These are phyloP conservation scores for Morus bassanus DNA, from an alignment of 2,797 vertebrate genomes.

Conservation along the genomic window DNA sequence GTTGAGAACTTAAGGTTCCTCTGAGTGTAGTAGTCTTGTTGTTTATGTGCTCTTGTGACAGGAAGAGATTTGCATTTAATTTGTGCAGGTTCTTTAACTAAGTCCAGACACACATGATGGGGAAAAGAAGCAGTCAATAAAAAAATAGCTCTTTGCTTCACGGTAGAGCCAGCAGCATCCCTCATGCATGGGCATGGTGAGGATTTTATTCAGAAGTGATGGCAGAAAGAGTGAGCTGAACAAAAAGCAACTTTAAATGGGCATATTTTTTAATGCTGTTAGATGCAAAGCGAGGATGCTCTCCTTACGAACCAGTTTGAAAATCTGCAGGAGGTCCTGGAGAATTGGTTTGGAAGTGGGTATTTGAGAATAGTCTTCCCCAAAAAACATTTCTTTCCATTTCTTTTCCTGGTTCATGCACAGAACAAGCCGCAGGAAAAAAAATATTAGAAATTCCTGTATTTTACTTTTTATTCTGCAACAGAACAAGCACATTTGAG, in stretches of 20 bases:
- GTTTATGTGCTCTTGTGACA: accelerated
- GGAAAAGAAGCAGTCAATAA: not conserved
- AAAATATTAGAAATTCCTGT: not conserved
- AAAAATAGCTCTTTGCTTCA: not conserved
- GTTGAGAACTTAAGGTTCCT: not conserved
- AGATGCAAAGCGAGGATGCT: not conserved
- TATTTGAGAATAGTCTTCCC: not conserved
- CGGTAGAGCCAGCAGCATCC: not conserved
- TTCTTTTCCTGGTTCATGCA: not conserved
- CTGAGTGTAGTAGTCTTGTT: not conserved
- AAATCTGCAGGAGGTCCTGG: not conserved
- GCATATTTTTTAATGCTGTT: not conserved
- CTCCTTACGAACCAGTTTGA: not conserved
- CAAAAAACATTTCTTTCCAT: accelerated
- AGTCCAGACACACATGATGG: not conserved
- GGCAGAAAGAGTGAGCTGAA: not conserved
- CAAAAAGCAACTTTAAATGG: not conserved
- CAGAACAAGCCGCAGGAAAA: not conserved
- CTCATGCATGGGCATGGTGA: accelerated
- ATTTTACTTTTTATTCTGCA: not conserved
- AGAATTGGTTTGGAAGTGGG: not conserved
- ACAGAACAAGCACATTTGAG: not conserved
- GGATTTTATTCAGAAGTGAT: not conserved
- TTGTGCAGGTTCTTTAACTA: not conserved
- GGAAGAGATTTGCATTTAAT: not conserved